These are phyloP conservation scores for Noturus placidus DNA, from an alignment of 2,113 vertebrate genomes.

Conservation along the genomic window DNA sequence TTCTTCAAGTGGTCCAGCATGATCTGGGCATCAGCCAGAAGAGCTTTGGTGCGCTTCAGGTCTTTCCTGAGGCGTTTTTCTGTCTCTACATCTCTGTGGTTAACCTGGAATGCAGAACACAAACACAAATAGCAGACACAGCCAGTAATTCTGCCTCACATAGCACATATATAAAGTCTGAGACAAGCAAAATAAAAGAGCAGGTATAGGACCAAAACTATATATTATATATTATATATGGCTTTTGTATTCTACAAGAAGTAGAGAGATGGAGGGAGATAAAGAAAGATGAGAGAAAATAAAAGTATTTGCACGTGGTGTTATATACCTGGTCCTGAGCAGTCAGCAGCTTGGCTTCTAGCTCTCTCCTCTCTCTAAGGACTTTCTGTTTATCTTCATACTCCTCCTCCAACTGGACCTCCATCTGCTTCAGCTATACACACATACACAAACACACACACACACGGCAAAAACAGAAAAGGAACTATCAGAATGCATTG, in stretches of 20 bases:
- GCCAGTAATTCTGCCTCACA: not conserved
- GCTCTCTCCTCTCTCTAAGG: slow-evolving; percentile 87
- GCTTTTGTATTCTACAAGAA: not conserved
- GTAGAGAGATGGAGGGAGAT: not conserved
- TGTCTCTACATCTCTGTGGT: slow-evolving; percentile 83
- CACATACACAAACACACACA: slow-evolving; percentile 7
- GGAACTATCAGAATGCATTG: not conserved
- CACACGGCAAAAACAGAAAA: not conserved
- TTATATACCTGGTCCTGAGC: slow-evolving; percentile 84
- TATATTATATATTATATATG: not conserved
- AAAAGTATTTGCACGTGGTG: not conserved
- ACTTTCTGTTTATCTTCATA: slow-evolving; percentile 97
- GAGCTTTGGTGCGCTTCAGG: slow-evolving; percentile 92
- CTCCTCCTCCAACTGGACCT: slow-evolving; percentile 93
- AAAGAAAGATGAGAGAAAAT: not conserved
- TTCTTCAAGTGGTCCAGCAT: slow-evolving; percentile 98
- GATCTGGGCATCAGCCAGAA: slow-evolving; percentile 92
- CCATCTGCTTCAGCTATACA: slow-evolving; percentile 90
- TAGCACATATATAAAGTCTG: not conserved
- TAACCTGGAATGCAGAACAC: slow-evolving; percentile 72
- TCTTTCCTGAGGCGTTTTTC: slow-evolving; percentile 93
- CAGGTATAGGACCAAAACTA: not conserved
- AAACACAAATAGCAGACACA: not conserved
- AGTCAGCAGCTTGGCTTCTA: slow-evolving; percentile 83
- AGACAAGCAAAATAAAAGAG: not conserved